Percentiles rank a stretch among this genome's conserved stretches.
These are phyloP conservation scores for Drosophila mauritiana DNA, from an alignment of 1,140 invertebrate species.

Conservation along the genomic window DNA sequence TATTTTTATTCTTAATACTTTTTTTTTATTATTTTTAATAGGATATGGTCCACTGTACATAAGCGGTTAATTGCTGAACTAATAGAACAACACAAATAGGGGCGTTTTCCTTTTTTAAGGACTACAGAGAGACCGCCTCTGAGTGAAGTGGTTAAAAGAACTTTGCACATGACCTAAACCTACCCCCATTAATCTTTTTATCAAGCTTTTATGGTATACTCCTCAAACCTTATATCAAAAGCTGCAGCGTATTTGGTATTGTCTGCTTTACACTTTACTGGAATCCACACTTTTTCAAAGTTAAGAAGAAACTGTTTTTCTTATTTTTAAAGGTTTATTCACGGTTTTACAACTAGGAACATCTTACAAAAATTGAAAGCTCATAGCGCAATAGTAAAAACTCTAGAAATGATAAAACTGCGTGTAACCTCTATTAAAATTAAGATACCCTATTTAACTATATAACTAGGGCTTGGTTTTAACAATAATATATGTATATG, in stretches of 20 bases:
- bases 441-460: no score
- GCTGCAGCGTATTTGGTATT: conserved; percentile 31
- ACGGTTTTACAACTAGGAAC: no score
- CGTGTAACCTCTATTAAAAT: no score
- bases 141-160: conserved; percentile 36
- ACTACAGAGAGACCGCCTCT: conserved; percentile 43
- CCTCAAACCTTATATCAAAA: conserved; percentile 14
- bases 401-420: no score
- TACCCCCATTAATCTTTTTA: conserved; percentile 50
- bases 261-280: conserved; percentile 42
- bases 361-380: no score
- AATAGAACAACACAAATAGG: conserved; percentile 48
- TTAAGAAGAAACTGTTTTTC: no score
- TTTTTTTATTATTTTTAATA: no score
- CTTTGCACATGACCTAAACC: conserved; percentile 37
- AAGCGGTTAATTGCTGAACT: conserved; percentile 58
- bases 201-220: not conserved
- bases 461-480: no score
- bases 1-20: no score
- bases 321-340: no score
- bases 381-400: no score
- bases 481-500: no score
- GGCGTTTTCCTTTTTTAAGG: conserved; percentile 44
- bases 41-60: conserved; percentile 1
- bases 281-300: conserved; percentile 13